Evolutionary conservation across 2,888 invertebrate species (phyloP).

Genomic region (Ochlodes sylvanus): DNA sequence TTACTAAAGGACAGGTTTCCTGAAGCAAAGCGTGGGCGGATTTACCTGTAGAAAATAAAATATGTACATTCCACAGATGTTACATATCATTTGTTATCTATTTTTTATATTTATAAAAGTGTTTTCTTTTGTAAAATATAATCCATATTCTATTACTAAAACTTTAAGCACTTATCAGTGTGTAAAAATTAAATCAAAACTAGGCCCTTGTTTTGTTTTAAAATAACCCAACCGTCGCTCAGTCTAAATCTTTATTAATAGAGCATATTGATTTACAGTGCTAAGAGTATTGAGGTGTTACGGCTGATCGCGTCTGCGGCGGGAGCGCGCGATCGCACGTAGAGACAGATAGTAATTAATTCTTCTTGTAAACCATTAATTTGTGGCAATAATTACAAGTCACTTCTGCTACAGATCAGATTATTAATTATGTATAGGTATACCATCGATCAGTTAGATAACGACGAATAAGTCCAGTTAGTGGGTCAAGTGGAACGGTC

Average conservation of each 20-base stretch:
- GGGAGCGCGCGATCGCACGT: slow-evolving; percentile 1
- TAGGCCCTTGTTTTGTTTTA: too few relatives aligned
- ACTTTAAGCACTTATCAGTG: too few relatives aligned
- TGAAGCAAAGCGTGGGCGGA: too few relatives aligned
- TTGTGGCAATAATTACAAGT: slow-evolving; percentile 13
- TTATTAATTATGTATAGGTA: slow-evolving; percentile 14
- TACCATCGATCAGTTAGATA: neutral
- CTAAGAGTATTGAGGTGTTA: slow-evolving; percentile 20
- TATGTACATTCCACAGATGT: too few relatives aligned
- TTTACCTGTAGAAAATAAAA: too few relatives aligned
- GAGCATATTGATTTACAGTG: slow-evolving; percentile 19
- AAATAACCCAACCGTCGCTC: neutral
- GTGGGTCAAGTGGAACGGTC: neutral
- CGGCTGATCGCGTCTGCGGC: slow-evolving; percentile 11
- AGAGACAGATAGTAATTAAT: slow-evolving; percentile 9
- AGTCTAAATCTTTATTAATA: slow-evolving; percentile 4
- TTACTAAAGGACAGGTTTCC: too few relatives aligned
- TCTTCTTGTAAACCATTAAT: slow-evolving; percentile 15
- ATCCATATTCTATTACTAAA: too few relatives aligned
- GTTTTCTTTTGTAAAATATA: too few relatives aligned
- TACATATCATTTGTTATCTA: too few relatives aligned
- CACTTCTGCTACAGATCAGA: slow-evolving; percentile 20
- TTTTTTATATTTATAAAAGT: too few relatives aligned
- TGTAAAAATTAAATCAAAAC: too few relatives aligned
- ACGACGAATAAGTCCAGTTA: neutral